Evolutionary conservation across 2,888 invertebrate species (phyloP).

Genomic region (Diaprepes abbreviatus): DNA sequence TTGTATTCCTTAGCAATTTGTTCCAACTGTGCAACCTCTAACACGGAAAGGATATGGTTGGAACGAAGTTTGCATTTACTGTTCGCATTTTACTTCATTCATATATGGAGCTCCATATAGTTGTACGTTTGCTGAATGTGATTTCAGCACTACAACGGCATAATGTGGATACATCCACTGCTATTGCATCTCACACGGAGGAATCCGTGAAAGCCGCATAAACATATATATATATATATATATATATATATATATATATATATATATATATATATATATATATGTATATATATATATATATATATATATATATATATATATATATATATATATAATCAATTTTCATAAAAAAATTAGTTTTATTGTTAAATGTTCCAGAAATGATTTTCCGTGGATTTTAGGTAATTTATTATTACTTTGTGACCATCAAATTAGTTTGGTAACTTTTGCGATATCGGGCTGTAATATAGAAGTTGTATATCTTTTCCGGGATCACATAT

Average conservation of each 20-base stretch:
- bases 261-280: constrained; percentile 15
- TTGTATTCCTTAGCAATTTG: too few species aligned
- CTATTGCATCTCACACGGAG: too few species aligned
- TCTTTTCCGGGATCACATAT: constrained; percentile 38
- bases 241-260: constrained; percentile 15
- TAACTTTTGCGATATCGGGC: constrained; percentile 34
- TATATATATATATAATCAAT: too few species aligned
- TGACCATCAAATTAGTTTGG: constrained; percentile 28
- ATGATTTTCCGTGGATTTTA: not conserved
- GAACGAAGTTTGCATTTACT: too few species aligned
- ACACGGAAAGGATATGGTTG: too few species aligned
- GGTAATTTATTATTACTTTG: constrained; percentile 28
- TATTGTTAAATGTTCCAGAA: not conserved
- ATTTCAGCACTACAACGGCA: too few species aligned
- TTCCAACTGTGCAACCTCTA: too few species aligned
- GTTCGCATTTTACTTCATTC: too few species aligned
- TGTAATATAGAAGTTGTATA: constrained; percentile 38
- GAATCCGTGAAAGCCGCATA: too few species aligned
- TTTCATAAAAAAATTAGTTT: not conserved
- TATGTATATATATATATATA: constrained; percentile 2
- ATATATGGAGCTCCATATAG: too few species aligned
- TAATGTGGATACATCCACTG: too few species aligned
- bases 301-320: constrained; percentile 16
- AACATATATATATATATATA: constrained; percentile 12
- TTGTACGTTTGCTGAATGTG: too few species aligned